Percentiles rank a stretch among this genome's conserved stretches.
Conservation (phyloP, 1,140 invertebrate species). For the Drosophila bipectinata region DNA sequence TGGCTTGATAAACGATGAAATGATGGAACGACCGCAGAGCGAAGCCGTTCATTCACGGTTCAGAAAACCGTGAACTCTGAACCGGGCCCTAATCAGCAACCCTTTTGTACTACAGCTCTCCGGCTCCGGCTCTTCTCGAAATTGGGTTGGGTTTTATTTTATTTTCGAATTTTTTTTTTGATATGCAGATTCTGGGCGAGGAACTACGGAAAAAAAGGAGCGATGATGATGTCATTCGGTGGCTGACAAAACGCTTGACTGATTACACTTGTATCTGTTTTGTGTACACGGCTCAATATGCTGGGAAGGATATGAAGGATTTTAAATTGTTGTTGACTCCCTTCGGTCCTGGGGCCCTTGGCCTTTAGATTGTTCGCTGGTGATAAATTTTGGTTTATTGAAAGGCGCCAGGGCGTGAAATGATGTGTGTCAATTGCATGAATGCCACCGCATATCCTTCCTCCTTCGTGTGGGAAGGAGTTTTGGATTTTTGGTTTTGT, state of each 20-base stretch:
- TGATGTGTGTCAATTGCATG: conserved; percentile 84
- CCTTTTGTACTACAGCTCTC: conserved; percentile 49
- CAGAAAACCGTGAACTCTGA: conserved; percentile 33
- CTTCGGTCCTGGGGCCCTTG: neutral
- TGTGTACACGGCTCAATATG: conserved; percentile 64
- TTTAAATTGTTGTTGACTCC: conserved; percentile 76
- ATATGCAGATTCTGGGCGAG: conserved; percentile 67
- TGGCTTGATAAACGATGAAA: conserved; percentile 71
- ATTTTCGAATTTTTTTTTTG: conserved; percentile 47
- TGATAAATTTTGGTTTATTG: conserved; percentile 83
- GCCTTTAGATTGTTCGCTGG: conserved; percentile 57
- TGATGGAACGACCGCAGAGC: conserved; percentile 32
- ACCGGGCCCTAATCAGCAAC: conserved; percentile 74
- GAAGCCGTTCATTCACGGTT: conserved; percentile 70
- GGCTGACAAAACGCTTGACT: conserved; percentile 83
- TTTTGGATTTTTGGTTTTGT: conserved; percentile 25
- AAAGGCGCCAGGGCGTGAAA: conserved; percentile 84
- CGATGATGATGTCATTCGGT: conserved; percentile 68
- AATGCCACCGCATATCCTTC: conserved; percentile 32
- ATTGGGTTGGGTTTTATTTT: conserved; percentile 48
- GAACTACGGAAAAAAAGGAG: conserved; percentile 1
- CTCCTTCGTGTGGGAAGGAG: conserved; percentile 32
- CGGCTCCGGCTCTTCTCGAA: conserved; percentile 17
- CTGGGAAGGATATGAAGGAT: conserved; percentile 70
- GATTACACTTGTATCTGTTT: conserved; percentile 83